Conservation (phyloP, 2,888 invertebrate species). For the Pyrocoelia pectoralis region DNA sequence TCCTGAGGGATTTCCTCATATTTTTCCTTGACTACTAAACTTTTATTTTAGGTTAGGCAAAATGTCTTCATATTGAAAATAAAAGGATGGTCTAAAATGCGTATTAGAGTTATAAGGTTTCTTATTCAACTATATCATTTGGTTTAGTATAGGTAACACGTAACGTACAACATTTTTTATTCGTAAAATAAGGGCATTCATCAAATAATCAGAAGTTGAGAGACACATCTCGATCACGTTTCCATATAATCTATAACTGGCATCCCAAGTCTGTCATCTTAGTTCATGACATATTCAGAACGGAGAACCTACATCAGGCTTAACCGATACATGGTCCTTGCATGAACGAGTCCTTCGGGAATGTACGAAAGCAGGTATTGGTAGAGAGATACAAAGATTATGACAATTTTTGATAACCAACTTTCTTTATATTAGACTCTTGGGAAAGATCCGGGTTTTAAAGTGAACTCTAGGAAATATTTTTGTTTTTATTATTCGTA, state of each 20-base stretch:
- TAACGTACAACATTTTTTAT: background rate
- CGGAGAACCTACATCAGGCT: constrained; percentile 50
- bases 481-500: constrained; percentile 15
- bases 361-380: constrained; percentile 33
- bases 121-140: background rate
- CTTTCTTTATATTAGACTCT: constrained; percentile 36
- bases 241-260: constrained; percentile 42
- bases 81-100: background rate
- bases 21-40: constrained; percentile 34
- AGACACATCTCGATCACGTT: constrained; percentile 34
- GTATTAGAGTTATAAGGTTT: background rate
- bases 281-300: constrained; percentile 56
- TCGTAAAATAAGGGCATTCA: constrained; percentile 17
- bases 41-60: constrained; percentile 31
- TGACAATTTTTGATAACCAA: constrained; percentile 43
- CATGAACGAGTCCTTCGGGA: constrained; percentile 37
- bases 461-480: constrained; percentile 26
- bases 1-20: constrained; percentile 35
- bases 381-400: constrained; percentile 40
- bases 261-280: constrained; percentile 47
- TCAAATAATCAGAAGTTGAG: constrained; percentile 33
- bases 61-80: constrained; percentile 8
- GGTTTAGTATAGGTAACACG: background rate
- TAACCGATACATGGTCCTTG: constrained; percentile 41
- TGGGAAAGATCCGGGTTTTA: constrained; percentile 38